A percentile compares a stretch with the other conserved stretches of the same genome.
Conservation (phyloP, 2,797 vertebrate species). For the Gadopsis marmoratus region DNA sequence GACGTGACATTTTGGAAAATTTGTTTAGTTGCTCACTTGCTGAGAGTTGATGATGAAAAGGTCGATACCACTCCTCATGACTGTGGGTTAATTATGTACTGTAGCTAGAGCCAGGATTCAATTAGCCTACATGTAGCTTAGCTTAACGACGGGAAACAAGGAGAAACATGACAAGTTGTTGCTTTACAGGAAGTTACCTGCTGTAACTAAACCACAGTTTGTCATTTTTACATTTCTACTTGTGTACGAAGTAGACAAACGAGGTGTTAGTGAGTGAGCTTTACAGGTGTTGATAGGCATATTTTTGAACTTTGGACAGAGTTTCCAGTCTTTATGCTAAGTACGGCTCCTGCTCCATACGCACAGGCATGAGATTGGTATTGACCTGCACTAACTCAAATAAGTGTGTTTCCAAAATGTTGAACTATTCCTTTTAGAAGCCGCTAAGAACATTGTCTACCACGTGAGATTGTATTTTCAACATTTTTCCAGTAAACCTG, state of each 20-base stretch:
- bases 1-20: neutral
- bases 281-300: neutral
- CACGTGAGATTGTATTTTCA: no score
- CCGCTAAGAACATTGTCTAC: neutral
- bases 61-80: neutral
- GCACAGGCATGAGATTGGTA: neutral
- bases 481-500: neutral
- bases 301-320: neutral
- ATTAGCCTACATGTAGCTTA: neutral
- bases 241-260: neutral
- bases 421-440: neutral
- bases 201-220: neutral
- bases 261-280: neutral
- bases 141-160: neutral
- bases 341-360: constrained; percentile 1
- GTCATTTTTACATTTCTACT: neutral
- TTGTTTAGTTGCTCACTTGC: neutral
- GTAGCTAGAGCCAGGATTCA: neutral
- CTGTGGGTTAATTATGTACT: no score
- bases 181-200: neutral
- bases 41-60: neutral
- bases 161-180: neutral
- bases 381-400: neutral
- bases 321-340: constrained; percentile 3
- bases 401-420: neutral